A percentile compares a stretch with the other conserved stretches of the same genome.
Conservation (phyloP, 2,113 vertebrate species). For the Noctilio leporinus region DNA sequence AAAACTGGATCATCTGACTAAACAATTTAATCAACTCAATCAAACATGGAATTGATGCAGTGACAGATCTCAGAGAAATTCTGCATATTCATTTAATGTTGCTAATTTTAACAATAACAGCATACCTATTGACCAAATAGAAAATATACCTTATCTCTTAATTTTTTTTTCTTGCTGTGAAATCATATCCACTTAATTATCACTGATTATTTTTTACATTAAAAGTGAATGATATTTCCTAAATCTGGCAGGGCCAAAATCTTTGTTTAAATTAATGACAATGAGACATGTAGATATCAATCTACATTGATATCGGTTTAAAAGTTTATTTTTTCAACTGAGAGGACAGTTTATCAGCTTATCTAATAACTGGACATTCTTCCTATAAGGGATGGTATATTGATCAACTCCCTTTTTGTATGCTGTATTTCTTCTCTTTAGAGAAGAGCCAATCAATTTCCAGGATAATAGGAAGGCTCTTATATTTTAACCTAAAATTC, state of each 20-base stretch:
- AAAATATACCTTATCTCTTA: background rate
- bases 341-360: background rate
- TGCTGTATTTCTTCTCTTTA: background rate
- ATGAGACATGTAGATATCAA: background rate
- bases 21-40: background rate
- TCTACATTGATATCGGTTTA: background rate
- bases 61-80: background rate
- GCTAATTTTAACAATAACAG: background rate
- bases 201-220: conserved; percentile 1
- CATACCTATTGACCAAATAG: background rate
- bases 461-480: background rate
- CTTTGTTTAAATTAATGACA: background rate
- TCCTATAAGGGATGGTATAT: background rate
- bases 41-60: background rate
- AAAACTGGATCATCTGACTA: background rate
- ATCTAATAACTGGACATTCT: background rate
- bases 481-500: background rate
- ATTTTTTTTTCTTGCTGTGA: background rate
- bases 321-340: background rate
- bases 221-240: background rate
- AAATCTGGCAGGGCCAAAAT: background rate
- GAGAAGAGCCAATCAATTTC: background rate
- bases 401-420: background rate
- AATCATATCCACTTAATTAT: background rate
- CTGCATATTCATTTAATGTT: background rate